Evolutionary conservation across 2,888 invertebrate genomes (phyloP).

Genomic region (Trissonchulus sp.): DNA sequence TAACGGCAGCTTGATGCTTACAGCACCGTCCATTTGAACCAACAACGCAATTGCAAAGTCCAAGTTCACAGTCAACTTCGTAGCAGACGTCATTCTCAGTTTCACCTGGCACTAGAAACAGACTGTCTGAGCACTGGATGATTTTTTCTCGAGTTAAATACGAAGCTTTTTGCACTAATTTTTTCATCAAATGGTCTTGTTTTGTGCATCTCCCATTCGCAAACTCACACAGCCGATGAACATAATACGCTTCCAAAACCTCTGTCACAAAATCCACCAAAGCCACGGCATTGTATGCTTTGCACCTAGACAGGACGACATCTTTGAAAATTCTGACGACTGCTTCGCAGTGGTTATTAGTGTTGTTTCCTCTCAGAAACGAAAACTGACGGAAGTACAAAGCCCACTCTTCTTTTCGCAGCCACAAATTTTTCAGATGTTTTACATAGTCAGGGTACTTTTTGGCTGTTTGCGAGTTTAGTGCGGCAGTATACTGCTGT

Average conservation of each 20-base stretch:
- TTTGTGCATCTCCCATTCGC: not conserved
- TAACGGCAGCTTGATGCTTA: constrained; percentile 11
- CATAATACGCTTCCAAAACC: not conserved
- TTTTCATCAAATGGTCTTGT: not conserved
- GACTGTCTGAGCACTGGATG: not conserved
- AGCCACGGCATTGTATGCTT: constrained; percentile 7
- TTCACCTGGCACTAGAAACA: not conserved
- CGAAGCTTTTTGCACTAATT: not conserved
- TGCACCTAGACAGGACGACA: not conserved
- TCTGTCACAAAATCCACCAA: not conserved
- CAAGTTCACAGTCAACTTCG: not conserved
- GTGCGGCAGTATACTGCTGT: not conserved
- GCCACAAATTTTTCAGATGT: not conserved
- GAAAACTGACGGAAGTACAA: not conserved
- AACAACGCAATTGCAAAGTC: not conserved
- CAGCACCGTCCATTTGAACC: not conserved
- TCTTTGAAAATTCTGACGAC: constrained; percentile 11
- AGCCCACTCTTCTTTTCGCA: not conserved
- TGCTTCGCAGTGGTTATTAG: constrained; percentile 17
- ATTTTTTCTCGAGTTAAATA: not conserved
- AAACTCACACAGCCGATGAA: not conserved
- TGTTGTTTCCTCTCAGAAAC: not conserved
- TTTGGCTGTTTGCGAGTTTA: not conserved
- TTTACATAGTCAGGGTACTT: constrained; percentile 12
- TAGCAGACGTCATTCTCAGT: not conserved